These are phyloP conservation scores for Papilio aristodemus DNA, from an alignment of 1,140 invertebrate species.

Conservation along the genomic window DNA sequence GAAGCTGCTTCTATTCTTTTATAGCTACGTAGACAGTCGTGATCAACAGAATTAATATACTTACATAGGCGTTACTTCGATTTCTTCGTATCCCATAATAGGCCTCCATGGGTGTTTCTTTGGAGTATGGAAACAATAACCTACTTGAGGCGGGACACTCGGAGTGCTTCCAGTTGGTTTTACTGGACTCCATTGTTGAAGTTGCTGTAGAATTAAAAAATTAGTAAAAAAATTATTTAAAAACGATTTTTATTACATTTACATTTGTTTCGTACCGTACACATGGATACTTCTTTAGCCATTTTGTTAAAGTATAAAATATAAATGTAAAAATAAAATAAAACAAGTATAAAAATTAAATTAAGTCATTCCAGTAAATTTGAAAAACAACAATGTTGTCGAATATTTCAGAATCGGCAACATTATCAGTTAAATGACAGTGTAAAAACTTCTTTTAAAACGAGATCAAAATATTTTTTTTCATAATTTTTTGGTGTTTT, in stretches of 20 bases:
- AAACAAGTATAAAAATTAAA: constrained; percentile 37
- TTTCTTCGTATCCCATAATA: constrained; percentile 87
- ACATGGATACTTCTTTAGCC: constrained; percentile 75
- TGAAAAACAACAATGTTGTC: constrained; percentile 23
- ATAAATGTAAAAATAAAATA: constrained; percentile 42
- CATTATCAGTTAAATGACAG: background rate
- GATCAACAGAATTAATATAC: too few species aligned
- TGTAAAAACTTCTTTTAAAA: background rate
- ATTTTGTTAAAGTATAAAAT: constrained; percentile 49
- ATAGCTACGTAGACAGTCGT: too few species aligned
- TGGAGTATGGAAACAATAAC: constrained; percentile 81
- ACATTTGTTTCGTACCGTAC: constrained; percentile 52
- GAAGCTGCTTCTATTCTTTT: too few species aligned
- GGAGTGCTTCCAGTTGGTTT: constrained; percentile 66
- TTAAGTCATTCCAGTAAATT: constrained; percentile 32
- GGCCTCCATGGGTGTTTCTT: constrained; percentile 88
- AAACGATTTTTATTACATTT: background rate
- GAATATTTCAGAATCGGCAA: constrained; percentile 4
- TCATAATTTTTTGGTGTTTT: background rate
- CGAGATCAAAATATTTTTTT: background rate
- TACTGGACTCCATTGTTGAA: constrained; percentile 82
- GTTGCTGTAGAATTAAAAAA: constrained; percentile 78
- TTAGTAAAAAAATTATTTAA: background rate
- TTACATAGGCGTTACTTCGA: constrained; percentile 86
- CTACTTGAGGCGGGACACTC: constrained; percentile 66